Evolutionary conservation across 1,140 invertebrate species (phyloP).

Genomic region (Aradophagus sp.): DNA sequence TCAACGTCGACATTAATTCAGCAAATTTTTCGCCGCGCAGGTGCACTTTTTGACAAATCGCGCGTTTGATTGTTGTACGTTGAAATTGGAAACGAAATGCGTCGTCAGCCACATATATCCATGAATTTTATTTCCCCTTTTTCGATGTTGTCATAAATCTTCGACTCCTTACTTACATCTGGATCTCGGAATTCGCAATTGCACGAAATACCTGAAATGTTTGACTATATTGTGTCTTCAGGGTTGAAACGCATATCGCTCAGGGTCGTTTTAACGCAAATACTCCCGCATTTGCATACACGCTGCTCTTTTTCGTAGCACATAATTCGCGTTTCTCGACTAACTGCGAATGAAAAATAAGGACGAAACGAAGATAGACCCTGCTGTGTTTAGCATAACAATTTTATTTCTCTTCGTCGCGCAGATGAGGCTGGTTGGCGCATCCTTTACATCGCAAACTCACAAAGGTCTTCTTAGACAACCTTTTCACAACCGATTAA

Average conservation of each 20-base stretch:
- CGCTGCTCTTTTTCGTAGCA: neutral
- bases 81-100: too few species aligned
- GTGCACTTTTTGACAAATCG: too few species aligned
- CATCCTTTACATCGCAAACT: too few species aligned
- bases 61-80: too few species aligned
- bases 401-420: too few species aligned
- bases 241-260: slow-evolving; percentile 33
- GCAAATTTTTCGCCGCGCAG: too few species aligned
- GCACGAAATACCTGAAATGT: slow-evolving; percentile 46
- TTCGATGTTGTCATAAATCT: slow-evolving; percentile 45
- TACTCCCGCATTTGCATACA: slow-evolving; percentile 26
- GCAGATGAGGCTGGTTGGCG: too few species aligned
- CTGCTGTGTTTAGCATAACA: slow-evolving; percentile 4
- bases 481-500: too few species aligned
- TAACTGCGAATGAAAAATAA: slow-evolving; percentile 10
- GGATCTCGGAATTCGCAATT: slow-evolving; percentile 51
- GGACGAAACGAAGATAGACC: slow-evolving; percentile 2
- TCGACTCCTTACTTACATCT: slow-evolving; percentile 33
- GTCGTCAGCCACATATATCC: too few species aligned
- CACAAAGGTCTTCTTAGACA: too few species aligned
- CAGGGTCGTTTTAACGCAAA: slow-evolving; percentile 29
- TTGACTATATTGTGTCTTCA: slow-evolving; percentile 41
- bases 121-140: too few species aligned
- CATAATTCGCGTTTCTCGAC: slow-evolving; percentile 15
- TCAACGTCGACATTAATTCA: too few species aligned